phyloP scores from a whole-genome alignment of 1,140 invertebrate species.

The Rhyzopertha dominica region DNA sequence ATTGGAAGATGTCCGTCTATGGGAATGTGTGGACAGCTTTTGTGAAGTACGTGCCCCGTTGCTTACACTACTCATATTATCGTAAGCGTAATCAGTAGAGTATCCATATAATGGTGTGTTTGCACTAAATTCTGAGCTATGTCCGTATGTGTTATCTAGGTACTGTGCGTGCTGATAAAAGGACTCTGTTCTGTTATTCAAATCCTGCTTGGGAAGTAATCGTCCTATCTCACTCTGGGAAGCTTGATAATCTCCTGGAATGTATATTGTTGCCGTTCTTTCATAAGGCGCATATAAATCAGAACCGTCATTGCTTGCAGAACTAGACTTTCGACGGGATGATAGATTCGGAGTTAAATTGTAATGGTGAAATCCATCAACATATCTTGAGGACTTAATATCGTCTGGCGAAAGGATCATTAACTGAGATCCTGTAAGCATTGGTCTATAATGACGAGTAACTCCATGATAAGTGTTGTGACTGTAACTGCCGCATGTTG shows the following conservation, averaged over 20 bases:
- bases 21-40: constrained; percentile 49
- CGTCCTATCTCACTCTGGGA: constrained; percentile 30
- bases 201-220: no score
- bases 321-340: constrained; percentile 63
- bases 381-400: constrained; percentile 66
- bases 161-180: constrained; percentile 30
- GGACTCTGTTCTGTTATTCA: constrained; percentile 24
- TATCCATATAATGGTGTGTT: constrained; percentile 41
- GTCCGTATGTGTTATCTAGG: constrained; percentile 36
- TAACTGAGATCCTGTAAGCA: constrained; percentile 49
- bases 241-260: constrained; percentile 49
- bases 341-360: constrained; percentile 58
- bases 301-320: constrained; percentile 58
- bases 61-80: constrained; percentile 53
- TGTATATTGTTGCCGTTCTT: constrained; percentile 52
- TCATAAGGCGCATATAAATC: constrained; percentile 49
- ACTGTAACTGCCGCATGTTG: constrained; percentile 56
- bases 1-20: constrained; percentile 66
- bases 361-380: constrained; percentile 70
- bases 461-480: constrained; percentile 91
- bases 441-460: constrained; percentile 67
- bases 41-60: constrained; percentile 49
- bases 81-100: constrained; percentile 52
- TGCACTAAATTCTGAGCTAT: constrained; percentile 42
- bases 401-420: constrained; percentile 49